A percentile compares a stretch with the other conserved stretches of the same genome.
Conservation (phyloP, 2,113 vertebrate species). For the Dicrurus megarhynchus region DNA sequence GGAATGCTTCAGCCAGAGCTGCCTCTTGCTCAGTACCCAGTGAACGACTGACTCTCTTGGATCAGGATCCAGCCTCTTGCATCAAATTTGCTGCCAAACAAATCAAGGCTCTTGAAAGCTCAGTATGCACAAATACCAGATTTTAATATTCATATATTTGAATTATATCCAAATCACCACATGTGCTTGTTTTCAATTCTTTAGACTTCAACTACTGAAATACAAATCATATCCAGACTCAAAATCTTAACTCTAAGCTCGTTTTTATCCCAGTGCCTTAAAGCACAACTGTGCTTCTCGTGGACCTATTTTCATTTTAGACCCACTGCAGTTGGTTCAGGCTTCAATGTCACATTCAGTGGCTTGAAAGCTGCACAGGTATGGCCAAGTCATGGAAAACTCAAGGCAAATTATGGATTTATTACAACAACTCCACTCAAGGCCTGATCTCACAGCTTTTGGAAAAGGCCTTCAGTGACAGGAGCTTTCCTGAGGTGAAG, state of each 20-base stretch:
- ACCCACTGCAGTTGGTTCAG: not conserved
- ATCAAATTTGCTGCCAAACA: constrained; percentile 15
- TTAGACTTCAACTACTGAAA: not conserved
- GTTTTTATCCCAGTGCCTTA: not conserved
- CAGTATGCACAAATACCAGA: constrained; percentile 9
- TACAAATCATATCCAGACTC: not conserved
- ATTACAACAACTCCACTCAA: not conserved
- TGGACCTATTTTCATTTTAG: not conserved
- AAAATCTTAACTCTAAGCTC: not conserved
- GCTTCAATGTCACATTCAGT: not conserved
- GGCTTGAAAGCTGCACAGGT: not conserved
- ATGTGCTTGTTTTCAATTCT: not conserved
- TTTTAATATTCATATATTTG: constrained; percentile 20
- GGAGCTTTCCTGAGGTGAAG: not conserved
- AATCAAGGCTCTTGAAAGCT: constrained; percentile 24
- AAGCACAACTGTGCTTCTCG: not conserved
- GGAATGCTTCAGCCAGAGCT: not conserved
- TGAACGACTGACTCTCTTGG: not conserved
- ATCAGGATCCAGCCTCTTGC: not conserved
- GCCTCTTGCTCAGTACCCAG: constrained; percentile 6
- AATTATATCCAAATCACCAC: constrained; percentile 6
- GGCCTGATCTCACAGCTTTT: not conserved
- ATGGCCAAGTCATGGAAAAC: not conserved
- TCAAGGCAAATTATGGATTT: not conserved
- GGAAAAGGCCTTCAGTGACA: not conserved